Conservation (phyloP, 2,797 vertebrate species). For the Heliangelus exortis region DNA sequence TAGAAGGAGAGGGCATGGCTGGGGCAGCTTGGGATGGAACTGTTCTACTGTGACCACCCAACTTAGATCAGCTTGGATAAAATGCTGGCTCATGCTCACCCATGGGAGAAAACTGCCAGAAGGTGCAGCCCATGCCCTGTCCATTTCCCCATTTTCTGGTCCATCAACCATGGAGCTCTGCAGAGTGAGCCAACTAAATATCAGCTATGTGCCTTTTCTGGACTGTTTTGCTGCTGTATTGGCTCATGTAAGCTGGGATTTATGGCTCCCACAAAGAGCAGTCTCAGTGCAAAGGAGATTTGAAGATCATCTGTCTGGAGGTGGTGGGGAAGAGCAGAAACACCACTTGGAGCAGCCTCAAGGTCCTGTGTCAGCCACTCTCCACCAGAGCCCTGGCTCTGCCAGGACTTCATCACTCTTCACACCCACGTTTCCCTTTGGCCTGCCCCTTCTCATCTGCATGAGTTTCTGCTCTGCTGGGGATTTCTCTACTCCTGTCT, state of each 20-base stretch:
- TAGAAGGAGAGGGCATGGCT: not conserved
- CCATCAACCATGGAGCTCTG: fast-evolving
- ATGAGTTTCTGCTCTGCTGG: not conserved
- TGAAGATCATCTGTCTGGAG: not conserved
- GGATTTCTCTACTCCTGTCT: not conserved
- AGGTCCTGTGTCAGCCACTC: not conserved
- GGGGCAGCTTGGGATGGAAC: not conserved
- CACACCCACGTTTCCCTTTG: fast-evolving
- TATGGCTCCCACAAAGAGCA: not conserved
- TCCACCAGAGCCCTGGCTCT: not conserved
- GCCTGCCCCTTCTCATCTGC: not conserved
- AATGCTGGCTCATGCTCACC: not conserved
- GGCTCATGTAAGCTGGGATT: not conserved
- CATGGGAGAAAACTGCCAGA: not conserved
- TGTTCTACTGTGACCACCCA: not conserved
- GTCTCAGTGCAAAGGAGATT: not conserved
- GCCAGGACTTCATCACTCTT: not conserved
- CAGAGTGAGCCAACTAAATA: not conserved
- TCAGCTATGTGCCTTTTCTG: not conserved
- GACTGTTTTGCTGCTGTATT: not conserved
- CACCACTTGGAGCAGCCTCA: fast-evolving
- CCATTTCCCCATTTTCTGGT: not conserved
- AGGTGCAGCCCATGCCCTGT: not conserved
- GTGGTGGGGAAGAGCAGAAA: not conserved
- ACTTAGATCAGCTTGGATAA: not conserved